Evolutionary conservation across 2,113 vertebrate genomes (phyloP).

Genomic region (Cercopithecus mona): DNA sequence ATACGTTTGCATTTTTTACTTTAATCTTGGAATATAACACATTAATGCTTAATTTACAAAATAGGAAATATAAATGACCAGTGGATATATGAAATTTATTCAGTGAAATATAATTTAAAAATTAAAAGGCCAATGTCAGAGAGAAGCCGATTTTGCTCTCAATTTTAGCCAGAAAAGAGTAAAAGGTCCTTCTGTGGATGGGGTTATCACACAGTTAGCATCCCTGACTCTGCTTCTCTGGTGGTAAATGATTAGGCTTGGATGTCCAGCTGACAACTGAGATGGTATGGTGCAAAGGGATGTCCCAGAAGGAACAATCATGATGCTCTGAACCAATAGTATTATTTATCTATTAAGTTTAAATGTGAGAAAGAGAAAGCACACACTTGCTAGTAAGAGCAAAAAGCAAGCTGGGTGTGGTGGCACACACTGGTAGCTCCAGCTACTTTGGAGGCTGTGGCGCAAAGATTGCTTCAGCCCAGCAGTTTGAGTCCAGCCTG

Average conservation of each 20-base stretch:
- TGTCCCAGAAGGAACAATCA: not conserved
- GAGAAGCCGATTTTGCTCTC: not conserved
- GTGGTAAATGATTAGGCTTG: not conserved
- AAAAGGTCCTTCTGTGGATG: not conserved
- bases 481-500: not conserved
- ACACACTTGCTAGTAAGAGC: not conserved
- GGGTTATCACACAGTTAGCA: not conserved
- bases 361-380: not conserved
- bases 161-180: not conserved
- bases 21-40: not conserved
- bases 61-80: conserved; percentile 5
- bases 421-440: not conserved
- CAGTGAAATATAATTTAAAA: not conserved
- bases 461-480: not conserved
- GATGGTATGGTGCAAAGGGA: not conserved
- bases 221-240: not conserved
- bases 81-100: not conserved
- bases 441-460: not conserved
- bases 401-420: not conserved
- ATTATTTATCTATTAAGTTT: not conserved
- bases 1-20: not conserved
- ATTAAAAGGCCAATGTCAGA: not conserved
- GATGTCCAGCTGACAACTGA: not conserved
- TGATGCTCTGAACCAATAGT: not conserved
- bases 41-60: conserved; percentile 35